Base-by-base conservation (phyloP, 2,888 invertebrate species). In the Eupithecia dodoneata region DNA sequence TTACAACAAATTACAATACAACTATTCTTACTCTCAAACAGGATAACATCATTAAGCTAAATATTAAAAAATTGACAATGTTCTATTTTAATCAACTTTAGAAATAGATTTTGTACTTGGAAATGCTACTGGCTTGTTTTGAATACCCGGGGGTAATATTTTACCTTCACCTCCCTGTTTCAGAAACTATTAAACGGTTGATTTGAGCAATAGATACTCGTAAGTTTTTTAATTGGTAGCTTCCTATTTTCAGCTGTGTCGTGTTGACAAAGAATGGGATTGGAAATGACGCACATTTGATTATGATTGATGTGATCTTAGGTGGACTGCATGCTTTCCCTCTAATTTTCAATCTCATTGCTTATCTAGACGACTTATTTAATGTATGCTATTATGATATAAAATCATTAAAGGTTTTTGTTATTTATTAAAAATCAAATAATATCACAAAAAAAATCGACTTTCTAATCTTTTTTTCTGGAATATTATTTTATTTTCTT, bases 31-130 rank as follows among this genome's bases (percentile, higher is more conserved):
- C 84, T 90, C 81, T 85, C 87, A 87, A 91, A 92, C 90, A 92
- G 89, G 89, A 93, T 90, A 79, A 91, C 91, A 88, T 90, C 86
- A 85, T 85, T 87, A 91, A 89, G 93, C 90, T 94, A 94, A 91
- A 93, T 87, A 91, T 93, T 93, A 92, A 90, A 89, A 93, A 94
- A 94, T 94, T 94, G 94, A 94, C 94, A 92, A 92, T 90, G 90
- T 92, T 81, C 83, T 81, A 83, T 83, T 84, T 80, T 81, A 77
- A 49, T 73, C 66, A 72, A 74, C 74, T 74, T 75, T 75, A 71
- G n/a, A 67, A 13, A 65, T 67, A 65, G 41, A 69, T 69, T 72
- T 74, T 70, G 72, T 73, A 79, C 59, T 73, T 55, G 76, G 44
- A 71, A 72, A 67, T 63, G 41, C 74, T 78, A 76, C 63, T 73